phyloP scores from a whole-genome alignment of 1,140 invertebrate species.

The Leptinotarsa texana region DNA sequence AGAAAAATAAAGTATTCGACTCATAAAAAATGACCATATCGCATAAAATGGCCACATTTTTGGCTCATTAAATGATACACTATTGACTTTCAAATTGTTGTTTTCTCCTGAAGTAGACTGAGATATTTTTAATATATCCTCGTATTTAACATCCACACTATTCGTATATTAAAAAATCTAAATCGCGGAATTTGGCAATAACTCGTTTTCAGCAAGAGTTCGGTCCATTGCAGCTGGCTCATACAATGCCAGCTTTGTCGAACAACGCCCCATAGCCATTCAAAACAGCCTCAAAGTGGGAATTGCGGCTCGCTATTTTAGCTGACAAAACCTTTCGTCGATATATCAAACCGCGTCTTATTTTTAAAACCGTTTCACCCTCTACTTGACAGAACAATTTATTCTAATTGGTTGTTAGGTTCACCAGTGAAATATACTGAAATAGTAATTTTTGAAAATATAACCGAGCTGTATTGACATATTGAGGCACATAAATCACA shows the following conservation, averaged over 20 bases:
- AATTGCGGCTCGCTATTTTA: slow-evolving; percentile 47
- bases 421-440: slow-evolving; percentile 19
- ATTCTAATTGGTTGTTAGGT: slow-evolving; percentile 46
- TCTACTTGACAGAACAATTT: slow-evolving; percentile 44
- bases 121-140: no score
- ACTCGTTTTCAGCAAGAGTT: slow-evolving; percentile 36
- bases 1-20: no score
- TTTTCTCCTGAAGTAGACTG: no score
- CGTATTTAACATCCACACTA: no score
- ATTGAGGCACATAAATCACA: neutral
- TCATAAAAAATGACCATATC: no score
- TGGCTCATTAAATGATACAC: no score
- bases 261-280: slow-evolving; percentile 44
- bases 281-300: slow-evolving; percentile 46
- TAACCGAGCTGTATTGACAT: slow-evolving; percentile 11
- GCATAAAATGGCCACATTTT: no score
- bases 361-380: slow-evolving; percentile 46
- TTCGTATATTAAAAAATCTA: no score
- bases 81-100: no score
- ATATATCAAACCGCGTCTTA: slow-evolving; percentile 49
- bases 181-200: slow-evolving; percentile 36
- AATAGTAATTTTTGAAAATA: slow-evolving; percentile 23
- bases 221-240: slow-evolving; percentile 41
- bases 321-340: slow-evolving; percentile 48
- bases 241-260: slow-evolving; percentile 45